phyloP scores from a whole-genome alignment of 2,888 invertebrate species.

The Drosophila demipolita region DNA sequence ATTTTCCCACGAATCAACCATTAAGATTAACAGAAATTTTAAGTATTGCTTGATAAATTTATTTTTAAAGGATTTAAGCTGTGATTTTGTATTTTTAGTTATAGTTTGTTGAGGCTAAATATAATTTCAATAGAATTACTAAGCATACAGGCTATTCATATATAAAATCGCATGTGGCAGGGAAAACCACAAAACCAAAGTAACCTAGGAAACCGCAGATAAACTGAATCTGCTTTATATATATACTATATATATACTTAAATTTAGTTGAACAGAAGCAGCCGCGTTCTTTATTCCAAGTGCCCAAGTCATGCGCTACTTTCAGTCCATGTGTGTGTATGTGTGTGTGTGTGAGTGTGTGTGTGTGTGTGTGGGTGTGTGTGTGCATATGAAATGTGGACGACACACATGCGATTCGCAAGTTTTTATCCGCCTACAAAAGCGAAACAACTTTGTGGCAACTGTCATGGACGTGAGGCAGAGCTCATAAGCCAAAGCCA shows the following conservation, averaged over 20 bases:
- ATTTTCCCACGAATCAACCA: not conserved
- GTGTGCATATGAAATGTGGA: conserved; percentile 11
- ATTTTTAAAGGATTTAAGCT: not conserved
- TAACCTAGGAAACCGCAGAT: conserved; percentile 14
- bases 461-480: conserved; percentile 36
- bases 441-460: conserved; percentile 37
- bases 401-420: conserved; percentile 39
- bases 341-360: conserved; percentile 6
- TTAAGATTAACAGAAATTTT: not conserved
- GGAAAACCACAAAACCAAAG: conserved; percentile 12
- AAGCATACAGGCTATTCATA: not conserved
- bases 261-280: conserved; percentile 37
- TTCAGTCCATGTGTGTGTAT: conserved; percentile 10
- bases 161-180: conserved; percentile 7
- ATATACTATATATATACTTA: conserved; percentile 3
- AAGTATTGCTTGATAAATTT: too few species aligned
- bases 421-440: conserved; percentile 48
- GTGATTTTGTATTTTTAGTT: too few species aligned
- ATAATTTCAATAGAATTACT: not conserved
- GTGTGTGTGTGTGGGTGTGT: conserved; percentile 1
- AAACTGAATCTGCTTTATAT: conserved; percentile 34
- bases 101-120: not conserved
- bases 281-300: conserved; percentile 56
- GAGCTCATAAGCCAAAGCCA: conserved; percentile 46
- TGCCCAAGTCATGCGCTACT: conserved; percentile 60